Conservation (phyloP, 2,797 vertebrate genomes). For the Epinephelus coioides region DNA sequence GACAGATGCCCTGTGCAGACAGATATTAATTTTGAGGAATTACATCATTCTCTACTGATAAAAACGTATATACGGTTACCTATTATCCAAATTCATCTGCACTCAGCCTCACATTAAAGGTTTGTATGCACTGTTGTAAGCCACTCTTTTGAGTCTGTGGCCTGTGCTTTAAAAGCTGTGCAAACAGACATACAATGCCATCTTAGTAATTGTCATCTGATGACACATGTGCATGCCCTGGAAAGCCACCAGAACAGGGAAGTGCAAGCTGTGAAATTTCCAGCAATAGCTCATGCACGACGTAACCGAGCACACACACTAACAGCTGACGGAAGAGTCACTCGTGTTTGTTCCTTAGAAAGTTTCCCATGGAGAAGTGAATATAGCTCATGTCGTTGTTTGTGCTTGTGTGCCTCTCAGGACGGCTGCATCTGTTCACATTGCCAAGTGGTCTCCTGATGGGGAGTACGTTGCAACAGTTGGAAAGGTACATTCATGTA, state of each 20-base stretch:
- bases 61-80: constrained; percentile 27
- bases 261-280: constrained; percentile 36
- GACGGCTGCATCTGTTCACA: constrained; percentile 92
- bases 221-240: constrained; percentile 38
- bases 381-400: constrained; percentile 42
- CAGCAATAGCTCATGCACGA: background rate
- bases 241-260: constrained; percentile 47
- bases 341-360: background rate
- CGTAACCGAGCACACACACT: background rate
- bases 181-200: constrained; percentile 41
- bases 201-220: constrained; percentile 60
- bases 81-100: constrained; percentile 22
- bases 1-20: background rate
- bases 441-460: constrained; percentile 98
- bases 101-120: background rate
- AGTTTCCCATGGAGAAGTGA: constrained; percentile 54
- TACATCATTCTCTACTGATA: background rate
- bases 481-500: constrained; percentile 90
- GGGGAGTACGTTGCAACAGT: constrained; percentile 98
- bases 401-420: constrained; percentile 71
- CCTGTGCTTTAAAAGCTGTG: constrained; percentile 33
- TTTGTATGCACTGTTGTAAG: constrained; percentile 8
- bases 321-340: constrained; percentile 15
- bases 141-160: constrained; percentile 18
- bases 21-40: constrained; percentile 26